phyloP scores from a whole-genome alignment of 2,888 invertebrate species.

The Amblyjoppa fuscipennis region DNA sequence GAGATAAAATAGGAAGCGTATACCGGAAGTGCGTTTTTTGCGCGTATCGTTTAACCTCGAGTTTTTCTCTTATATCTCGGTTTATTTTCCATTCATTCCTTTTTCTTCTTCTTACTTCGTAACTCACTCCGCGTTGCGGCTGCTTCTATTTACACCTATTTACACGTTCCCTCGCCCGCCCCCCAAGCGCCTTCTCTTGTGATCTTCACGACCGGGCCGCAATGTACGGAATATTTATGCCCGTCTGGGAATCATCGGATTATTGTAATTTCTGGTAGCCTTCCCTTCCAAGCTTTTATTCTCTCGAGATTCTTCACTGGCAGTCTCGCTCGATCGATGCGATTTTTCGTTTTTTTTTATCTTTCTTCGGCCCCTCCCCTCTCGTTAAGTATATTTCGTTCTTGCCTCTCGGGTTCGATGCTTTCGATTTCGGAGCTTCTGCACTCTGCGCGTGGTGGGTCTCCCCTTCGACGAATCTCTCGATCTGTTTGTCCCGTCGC shows the following conservation, averaged over 20 bases:
- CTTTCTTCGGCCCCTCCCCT: conserved; percentile 8
- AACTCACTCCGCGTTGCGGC: conserved; percentile 46
- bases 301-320: conserved; percentile 36
- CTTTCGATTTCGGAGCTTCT: conserved; percentile 9
- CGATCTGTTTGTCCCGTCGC: conserved; percentile 30
- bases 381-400: conserved; percentile 46
- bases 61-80: conserved; percentile 32
- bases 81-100: conserved; percentile 12
- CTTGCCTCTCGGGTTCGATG: conserved; percentile 31
- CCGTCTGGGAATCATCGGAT: conserved; percentile 55
- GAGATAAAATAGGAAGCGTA: conserved; percentile 61
- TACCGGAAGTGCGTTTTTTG: conserved; percentile 56
- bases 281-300: conserved; percentile 17
- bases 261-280: conserved; percentile 55
- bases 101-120: conserved; percentile 30
- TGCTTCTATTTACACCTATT: conserved; percentile 76
- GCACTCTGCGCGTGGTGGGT: conserved; percentile 40
- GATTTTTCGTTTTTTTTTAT: conserved; percentile 29
- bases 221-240: conserved; percentile 46
- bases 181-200: conserved; percentile 21
- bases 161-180: conserved; percentile 70
- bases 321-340: conserved; percentile 34
- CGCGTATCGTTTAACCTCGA: conserved; percentile 10
- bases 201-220: conserved; percentile 17
- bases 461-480: conserved; percentile 40